Conservation (phyloP, 1,140 invertebrate genomes). For the Aphaenogaster rudis region DNA sequence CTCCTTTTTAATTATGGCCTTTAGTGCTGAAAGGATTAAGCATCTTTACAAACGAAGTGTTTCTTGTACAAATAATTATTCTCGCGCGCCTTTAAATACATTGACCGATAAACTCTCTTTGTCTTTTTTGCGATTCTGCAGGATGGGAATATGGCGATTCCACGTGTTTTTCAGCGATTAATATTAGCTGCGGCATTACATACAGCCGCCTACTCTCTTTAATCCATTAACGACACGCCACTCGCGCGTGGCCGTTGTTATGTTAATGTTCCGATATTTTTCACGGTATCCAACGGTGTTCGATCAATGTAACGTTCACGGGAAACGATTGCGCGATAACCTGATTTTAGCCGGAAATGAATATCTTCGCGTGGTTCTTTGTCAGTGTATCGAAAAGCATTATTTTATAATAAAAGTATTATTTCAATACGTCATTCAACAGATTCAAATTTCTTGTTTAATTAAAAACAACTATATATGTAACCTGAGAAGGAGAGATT, state of each 20-base stretch:
- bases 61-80: not conserved
- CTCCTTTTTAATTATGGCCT: too few species aligned
- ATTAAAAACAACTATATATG: not conserved
- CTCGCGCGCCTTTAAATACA: slow-evolving; percentile 32
- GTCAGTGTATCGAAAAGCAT: not conserved
- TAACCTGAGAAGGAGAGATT: not conserved
- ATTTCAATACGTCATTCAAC: not conserved
- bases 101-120: slow-evolving; percentile 23
- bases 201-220: slow-evolving; percentile 20
- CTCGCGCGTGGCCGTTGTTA: slow-evolving; percentile 7
- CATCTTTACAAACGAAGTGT: not conserved
- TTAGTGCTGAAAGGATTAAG: not conserved
- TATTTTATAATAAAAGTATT: too few species aligned
- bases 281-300: not conserved
- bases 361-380: not conserved
- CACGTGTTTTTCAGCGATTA: slow-evolving; percentile 24
- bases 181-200: slow-evolving; percentile 27
- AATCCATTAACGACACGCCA: slow-evolving; percentile 37
- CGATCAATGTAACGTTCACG: slow-evolving; percentile 4
- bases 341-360: slow-evolving; percentile 28
- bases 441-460: slow-evolving; percentile 12
- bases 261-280: slow-evolving; percentile 44
- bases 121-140: not conserved
- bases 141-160: slow-evolving; percentile 1
- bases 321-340: slow-evolving; percentile 16